These are phyloP conservation scores for Zaprionus taronus DNA, from an alignment of 1,140 invertebrate species.

Conservation along the genomic window DNA sequence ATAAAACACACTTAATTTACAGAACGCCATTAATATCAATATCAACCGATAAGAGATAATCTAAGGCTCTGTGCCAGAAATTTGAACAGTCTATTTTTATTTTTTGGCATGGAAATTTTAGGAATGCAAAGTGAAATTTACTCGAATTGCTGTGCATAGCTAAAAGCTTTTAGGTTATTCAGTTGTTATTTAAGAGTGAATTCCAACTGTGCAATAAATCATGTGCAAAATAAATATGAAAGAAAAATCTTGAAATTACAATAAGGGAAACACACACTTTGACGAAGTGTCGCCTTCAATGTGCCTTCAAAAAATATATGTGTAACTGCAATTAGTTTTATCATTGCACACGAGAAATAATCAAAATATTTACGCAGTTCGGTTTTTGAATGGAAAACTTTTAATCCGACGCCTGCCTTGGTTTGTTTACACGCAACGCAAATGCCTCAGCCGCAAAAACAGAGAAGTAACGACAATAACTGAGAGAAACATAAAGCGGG, in stretches of 20 bases:
- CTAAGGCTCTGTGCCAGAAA: not conserved
- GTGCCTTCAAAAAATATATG: constrained; percentile 2
- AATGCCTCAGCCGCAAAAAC: constrained; percentile 49
- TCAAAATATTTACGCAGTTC: constrained; percentile 71
- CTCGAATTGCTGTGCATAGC: not conserved
- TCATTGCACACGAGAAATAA: constrained; percentile 60
- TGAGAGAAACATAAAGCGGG: constrained; percentile 32
- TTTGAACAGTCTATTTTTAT: not conserved
- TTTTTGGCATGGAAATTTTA: not conserved
- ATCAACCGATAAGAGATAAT: not conserved
- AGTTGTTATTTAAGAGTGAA: not conserved
- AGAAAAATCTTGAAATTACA: constrained; percentile 7
- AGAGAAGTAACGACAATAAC: constrained; percentile 35
- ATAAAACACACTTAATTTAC: constrained; percentile 8
- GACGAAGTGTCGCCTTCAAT: not conserved
- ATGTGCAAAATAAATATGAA: not conserved
- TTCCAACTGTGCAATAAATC: constrained; percentile 8
- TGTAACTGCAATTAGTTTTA: constrained; percentile 75
- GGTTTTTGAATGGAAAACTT: constrained; percentile 71
- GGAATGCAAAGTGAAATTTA: not conserved
- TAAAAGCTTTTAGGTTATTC: not conserved
- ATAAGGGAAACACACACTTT: not conserved
- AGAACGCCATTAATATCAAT: constrained; percentile 17
- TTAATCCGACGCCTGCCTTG: constrained; percentile 78
- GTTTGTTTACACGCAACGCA: constrained; percentile 73